These are phyloP conservation scores for Polydrusus cervinus DNA, from an alignment of 2,888 invertebrate species.

Conservation along the genomic window DNA sequence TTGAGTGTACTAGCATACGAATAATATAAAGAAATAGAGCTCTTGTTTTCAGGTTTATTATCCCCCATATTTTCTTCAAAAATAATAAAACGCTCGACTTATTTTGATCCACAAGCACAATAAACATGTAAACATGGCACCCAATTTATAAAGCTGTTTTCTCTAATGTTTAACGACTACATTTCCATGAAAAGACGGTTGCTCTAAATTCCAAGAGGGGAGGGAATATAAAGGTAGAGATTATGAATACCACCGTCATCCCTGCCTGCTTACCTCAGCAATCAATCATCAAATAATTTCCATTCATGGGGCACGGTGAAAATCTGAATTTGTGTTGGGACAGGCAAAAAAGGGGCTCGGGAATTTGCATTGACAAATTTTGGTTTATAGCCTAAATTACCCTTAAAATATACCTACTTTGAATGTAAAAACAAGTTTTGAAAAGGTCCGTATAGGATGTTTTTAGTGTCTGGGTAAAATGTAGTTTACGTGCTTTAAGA, in stretches of 20 bases:
- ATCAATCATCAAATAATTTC: constrained; percentile 56
- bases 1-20: too few relatives aligned
- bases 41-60: not conserved
- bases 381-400: constrained; percentile 42
- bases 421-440: constrained; percentile 19
- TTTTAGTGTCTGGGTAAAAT: too few relatives aligned
- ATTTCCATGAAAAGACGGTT: constrained; percentile 59
- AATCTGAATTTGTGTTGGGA: constrained; percentile 51
- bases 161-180: constrained; percentile 59
- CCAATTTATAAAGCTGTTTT: constrained; percentile 59
- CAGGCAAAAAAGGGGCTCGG: constrained; percentile 38
- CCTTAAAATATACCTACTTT: constrained; percentile 29
- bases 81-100: constrained; percentile 39
- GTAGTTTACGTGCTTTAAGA: too few relatives aligned
- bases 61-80: not conserved
- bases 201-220: constrained; percentile 55
- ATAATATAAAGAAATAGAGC: too few relatives aligned
- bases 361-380: constrained; percentile 50
- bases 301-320: constrained; percentile 51
- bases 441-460: not conserved
- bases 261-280: constrained; percentile 56
- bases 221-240: constrained; percentile 63
- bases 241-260: constrained; percentile 64
- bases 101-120: constrained; percentile 57
- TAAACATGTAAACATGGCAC: constrained; percentile 46